These are phyloP conservation scores for Drosophila conformis DNA, from an alignment of 2,888 invertebrate species.

Conservation along the genomic window DNA sequence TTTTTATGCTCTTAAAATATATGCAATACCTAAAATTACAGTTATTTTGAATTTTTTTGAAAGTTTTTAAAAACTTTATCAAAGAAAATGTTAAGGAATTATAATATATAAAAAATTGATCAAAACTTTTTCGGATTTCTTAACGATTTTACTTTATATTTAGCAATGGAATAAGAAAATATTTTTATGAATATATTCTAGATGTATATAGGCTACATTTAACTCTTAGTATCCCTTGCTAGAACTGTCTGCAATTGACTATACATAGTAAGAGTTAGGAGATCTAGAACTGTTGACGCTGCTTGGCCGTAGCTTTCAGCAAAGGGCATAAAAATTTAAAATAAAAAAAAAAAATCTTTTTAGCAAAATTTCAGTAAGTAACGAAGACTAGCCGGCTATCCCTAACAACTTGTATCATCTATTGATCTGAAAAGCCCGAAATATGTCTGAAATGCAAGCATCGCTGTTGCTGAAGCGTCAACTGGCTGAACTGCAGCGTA, in stretches of 20 bases:
- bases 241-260: slow-evolving; percentile 14
- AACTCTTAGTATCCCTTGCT: slow-evolving; percentile 11
- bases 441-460: slow-evolving; percentile 96
- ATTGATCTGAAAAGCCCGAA: slow-evolving; percentile 53
- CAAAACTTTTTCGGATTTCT: no score
- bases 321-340: slow-evolving; percentile 54
- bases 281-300: slow-evolving; percentile 43
- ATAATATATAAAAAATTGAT: neutral
- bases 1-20: neutral
- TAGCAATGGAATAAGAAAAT: neutral
- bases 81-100: neutral
- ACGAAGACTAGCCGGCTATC: neutral
- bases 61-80: neutral
- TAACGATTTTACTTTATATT: no score
- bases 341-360: slow-evolving; percentile 25
- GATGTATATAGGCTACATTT: neutral
- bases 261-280: neutral
- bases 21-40: accelerated
- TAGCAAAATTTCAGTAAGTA: slow-evolving; percentile 67
- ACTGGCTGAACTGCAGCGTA: slow-evolving; percentile 98
- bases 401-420: neutral
- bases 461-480: slow-evolving; percentile 97
- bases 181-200: neutral
- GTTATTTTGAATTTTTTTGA: neutral
- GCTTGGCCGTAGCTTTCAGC: slow-evolving; percentile 58